These are phyloP conservation scores for Petrosia ficiformis DNA, from an alignment of 37 sponge, comb jelly and placozoan species.

Conservation along the genomic window DNA sequence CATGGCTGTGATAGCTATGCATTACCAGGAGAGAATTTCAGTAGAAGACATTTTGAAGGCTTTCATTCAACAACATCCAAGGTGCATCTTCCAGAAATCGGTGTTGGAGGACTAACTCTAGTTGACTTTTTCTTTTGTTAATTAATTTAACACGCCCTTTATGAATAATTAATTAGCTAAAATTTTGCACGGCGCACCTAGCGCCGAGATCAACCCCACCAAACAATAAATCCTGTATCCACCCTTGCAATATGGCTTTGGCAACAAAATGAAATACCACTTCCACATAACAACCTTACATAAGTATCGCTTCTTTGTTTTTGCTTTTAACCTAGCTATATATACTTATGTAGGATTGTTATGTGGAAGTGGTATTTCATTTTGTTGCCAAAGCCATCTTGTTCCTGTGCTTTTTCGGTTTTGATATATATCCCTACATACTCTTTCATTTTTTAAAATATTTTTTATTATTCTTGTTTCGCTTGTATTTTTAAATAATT, in stretches of 20 bases:
- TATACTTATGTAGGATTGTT: no score
- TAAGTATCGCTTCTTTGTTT: no score
- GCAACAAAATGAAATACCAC: no score
- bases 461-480: no score
- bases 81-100: background rate
- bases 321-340: no score
- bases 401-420: no score
- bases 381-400: no score
- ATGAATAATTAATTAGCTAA: background rate
- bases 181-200: background rate
- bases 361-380: no score
- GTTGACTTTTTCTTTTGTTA: background rate
- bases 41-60: conserved; percentile 38
- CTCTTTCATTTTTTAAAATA: no score
- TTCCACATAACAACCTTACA: no score
- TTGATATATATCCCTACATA: no score
- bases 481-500: no score
- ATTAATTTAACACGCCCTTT: background rate
- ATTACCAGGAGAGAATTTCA: conserved; percentile 29
- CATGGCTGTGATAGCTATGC: conserved; percentile 40
- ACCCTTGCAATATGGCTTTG: background rate
- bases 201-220: background rate
- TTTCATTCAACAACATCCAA: conserved; percentile 12
- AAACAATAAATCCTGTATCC: background rate
- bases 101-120: background rate